These are phyloP conservation scores for Malaclemys terrapin DNA, from an alignment of 2,113 vertebrate species.

Conservation along the genomic window DNA sequence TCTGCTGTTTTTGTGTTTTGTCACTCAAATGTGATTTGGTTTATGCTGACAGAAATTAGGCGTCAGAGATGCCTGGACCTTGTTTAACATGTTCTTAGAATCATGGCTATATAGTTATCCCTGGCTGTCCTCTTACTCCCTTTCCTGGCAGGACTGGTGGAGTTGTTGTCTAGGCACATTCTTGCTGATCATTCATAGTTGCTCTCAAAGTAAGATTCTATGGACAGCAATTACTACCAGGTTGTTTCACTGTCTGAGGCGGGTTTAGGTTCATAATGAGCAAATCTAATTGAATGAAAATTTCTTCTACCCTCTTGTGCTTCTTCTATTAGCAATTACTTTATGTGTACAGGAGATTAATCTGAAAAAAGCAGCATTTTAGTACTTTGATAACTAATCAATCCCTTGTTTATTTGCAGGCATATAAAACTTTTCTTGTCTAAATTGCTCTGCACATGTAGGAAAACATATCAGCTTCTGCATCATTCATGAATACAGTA, in stretches of 20 bases:
- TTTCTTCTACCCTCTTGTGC: neutral
- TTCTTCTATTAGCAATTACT: neutral
- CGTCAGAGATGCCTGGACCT: neutral
- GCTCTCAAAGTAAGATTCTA: neutral
- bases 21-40: neutral
- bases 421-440: neutral
- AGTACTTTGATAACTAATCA: neutral
- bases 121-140: neutral
- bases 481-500: neutral
- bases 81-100: accelerated
- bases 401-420: neutral
- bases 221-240: neutral
- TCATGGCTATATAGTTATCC: neutral
- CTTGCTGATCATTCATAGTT: neutral
- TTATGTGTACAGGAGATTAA: neutral
- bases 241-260: neutral
- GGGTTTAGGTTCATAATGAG: neutral
- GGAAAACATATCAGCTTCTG: neutral
- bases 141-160: neutral
- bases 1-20: accelerated
- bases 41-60: neutral
- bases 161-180: neutral
- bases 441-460: neutral
- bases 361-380: neutral
- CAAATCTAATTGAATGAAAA: neutral